phyloP scores from a whole-genome alignment of 37 sponge, comb jelly and placozoan genomes.

The Ianthella basta region DNA sequence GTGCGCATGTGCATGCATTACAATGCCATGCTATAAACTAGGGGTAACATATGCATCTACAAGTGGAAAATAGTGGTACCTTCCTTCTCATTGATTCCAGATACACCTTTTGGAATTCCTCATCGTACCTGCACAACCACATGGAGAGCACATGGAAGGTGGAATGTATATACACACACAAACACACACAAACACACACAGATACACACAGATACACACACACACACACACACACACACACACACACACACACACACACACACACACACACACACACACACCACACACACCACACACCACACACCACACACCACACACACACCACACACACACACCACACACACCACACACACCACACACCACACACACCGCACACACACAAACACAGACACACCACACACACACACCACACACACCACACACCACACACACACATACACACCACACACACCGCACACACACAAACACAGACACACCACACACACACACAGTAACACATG shows the following conservation, averaged over 20 bases:
- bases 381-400: not conserved
- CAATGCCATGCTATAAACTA: not conserved
- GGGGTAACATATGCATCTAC: not conserved
- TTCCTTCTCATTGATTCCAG: slow-evolving; percentile 72
- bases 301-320: not conserved
- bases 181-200: not conserved
- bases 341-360: slow-evolving; percentile 15
- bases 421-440: not conserved
- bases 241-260: slow-evolving; percentile 9
- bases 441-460: slow-evolving; percentile 9
- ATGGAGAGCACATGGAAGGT: not conserved
- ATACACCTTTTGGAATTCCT: slow-evolving; percentile 67
- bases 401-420: not conserved
- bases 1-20: not conserved
- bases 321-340: slow-evolving; percentile 7
- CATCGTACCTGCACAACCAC: slow-evolving; percentile 63
- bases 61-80: slow-evolving; percentile 45
- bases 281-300: slow-evolving; percentile 1
- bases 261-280: slow-evolving; percentile 19
- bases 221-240: not conserved
- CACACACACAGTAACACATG: not conserved
- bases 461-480: slow-evolving; percentile 12
- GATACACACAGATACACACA: not conserved
- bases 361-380: not conserved
- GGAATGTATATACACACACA: not conserved